Base-by-base conservation (phyloP, 2,888 invertebrate genomes). In the Peribatodes rhomboidaria region DNA sequence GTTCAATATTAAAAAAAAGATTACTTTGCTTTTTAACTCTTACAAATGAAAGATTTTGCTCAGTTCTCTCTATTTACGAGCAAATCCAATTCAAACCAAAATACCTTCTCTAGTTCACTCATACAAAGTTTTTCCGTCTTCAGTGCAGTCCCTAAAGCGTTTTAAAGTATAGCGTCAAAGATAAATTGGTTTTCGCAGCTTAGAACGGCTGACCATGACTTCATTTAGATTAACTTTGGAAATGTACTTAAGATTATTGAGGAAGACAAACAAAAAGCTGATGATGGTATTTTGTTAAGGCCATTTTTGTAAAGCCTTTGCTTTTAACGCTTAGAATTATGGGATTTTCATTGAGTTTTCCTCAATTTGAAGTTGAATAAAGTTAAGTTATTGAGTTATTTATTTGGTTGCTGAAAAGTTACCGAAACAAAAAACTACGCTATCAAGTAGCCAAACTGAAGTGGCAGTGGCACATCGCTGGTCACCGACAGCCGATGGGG, bases 171-270 rank as follows among this genome's bases (percentile, higher is more conserved):
- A 65, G 78, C 76, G 80, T 81, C 82, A 83, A 83, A 84, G 82
- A 84, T 84, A 84, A 86, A 86, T 86, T 84, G 84, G 79, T 76
- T 84, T 81, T 74, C 73, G 44, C 70, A 81, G 82, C 83, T 82
- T 81, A 82, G 78, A 75, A 79, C 68, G 76, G 76, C 81, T 67
- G 84, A 83, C 84, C 83, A 79, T 77, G 72, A 74, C 72, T 76
- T 77, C 79, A 82, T 85, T 85, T 75, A 80, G 82, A 85, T 85
- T 84, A 83, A 68, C 56, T 61, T 54, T 55, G 10, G 13, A 62
- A 44, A 37, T 52, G 57, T 27, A 50, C 57, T 62, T 56, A 57
- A 57, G 39, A 46, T 57, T 57, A 63, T 47, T 54, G 39, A 31
- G 18, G 16, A 37, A 54, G 39, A 52, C 16, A 52, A 50, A 57